A percentile compares a stretch with the other conserved stretches of the same genome.
phyloP scores from a whole-genome alignment of 2,113 vertebrate species.

The Strigops habroptila region DNA sequence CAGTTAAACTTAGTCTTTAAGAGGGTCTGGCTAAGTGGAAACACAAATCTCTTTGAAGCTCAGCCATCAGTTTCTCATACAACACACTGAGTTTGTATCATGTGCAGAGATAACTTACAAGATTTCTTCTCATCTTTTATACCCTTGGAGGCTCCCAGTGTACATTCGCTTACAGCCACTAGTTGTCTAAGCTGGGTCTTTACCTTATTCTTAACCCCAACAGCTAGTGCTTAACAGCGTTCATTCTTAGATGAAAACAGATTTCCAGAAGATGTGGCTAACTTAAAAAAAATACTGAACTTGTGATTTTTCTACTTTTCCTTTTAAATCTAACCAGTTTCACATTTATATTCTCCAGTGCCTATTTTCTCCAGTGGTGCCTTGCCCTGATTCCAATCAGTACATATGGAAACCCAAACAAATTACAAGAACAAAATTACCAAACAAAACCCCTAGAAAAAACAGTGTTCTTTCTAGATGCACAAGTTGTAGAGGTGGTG shows the following conservation, averaged over 20 bases:
- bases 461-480: background rate
- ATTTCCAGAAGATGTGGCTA: background rate
- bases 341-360: rapidly evolving
- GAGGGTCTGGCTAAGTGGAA: background rate
- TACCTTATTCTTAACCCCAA: background rate
- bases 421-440: background rate
- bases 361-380: background rate
- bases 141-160: background rate
- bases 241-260: background rate
- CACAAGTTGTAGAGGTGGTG: background rate
- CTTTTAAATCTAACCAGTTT: background rate
- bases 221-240: background rate
- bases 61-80: background rate
- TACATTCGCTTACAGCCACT: too few species aligned
- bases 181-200: background rate
- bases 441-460: too few species aligned
- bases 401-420: background rate
- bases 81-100: background rate
- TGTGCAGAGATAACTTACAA: too few species aligned
- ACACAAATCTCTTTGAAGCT: background rate
- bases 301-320: background rate
- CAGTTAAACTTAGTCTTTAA: background rate
- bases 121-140: background rate
- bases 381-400: background rate
- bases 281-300: background rate